These are phyloP conservation scores for Leptinotarsa peninsularis DNA, from an alignment of 2,888 invertebrate species.

Conservation along the genomic window DNA sequence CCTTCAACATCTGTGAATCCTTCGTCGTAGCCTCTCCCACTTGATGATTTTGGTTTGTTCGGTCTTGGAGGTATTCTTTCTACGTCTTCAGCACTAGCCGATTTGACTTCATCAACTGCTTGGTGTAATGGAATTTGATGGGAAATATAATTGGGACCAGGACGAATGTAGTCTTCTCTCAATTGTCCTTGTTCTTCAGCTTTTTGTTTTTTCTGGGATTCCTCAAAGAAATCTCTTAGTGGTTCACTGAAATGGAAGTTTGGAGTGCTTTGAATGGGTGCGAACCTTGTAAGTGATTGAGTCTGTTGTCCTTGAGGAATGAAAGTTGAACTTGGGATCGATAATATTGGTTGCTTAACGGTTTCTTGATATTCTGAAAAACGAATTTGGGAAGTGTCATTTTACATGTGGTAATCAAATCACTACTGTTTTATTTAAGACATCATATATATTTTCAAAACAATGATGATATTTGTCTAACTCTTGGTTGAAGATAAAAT, in stretches of 20 bases:
- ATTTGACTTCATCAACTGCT: slow-evolving; percentile 42
- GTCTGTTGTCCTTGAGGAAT: slow-evolving; percentile 39
- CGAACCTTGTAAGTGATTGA: slow-evolving; percentile 26
- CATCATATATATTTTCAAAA: no score
- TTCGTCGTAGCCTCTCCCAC: slow-evolving; percentile 37
- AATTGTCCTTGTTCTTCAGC: slow-evolving; percentile 44
- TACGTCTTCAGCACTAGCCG: slow-evolving; percentile 48
- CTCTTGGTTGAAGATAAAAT: no score
- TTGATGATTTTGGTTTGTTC: slow-evolving; percentile 41
- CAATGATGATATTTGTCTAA: no score
- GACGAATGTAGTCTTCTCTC: slow-evolving; percentile 48
- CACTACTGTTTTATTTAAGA: no score
- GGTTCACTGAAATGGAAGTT: slow-evolving; percentile 27
- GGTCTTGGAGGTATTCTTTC: slow-evolving; percentile 49
- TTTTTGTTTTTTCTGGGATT: slow-evolving; percentile 54
- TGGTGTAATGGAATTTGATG: slow-evolving; percentile 54
- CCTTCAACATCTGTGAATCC: slow-evolving; percentile 41
- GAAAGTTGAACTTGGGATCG: slow-evolving; percentile 44
- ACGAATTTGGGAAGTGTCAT: not conserved
- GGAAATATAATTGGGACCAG: slow-evolving; percentile 60
- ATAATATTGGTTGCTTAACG: slow-evolving; percentile 49
- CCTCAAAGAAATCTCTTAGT: slow-evolving; percentile 62
- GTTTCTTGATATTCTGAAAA: slow-evolving; percentile 44
- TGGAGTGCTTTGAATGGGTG: slow-evolving; percentile 27
- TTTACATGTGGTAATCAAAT: not conserved